phyloP scores from a whole-genome alignment of 2,113 vertebrate species.

The Felis catus region DNA sequence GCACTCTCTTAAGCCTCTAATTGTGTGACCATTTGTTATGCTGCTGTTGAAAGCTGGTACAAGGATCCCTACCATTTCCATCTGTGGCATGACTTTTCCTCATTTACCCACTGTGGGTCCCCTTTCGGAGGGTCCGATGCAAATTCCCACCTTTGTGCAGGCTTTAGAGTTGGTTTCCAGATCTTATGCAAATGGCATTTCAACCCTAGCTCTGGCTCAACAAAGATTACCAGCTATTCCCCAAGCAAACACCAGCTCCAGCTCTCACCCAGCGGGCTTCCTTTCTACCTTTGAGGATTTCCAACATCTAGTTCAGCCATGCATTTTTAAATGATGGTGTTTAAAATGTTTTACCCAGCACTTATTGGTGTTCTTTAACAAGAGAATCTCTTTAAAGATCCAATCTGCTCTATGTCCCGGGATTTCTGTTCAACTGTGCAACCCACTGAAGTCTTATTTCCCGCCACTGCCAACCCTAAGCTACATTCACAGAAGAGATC shows the following conservation, averaged over 20 bases:
- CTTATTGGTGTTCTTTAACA: neutral
- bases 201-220: neutral
- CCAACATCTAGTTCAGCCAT: neutral
- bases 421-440: neutral
- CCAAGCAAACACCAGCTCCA: neutral
- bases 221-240: neutral
- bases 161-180: neutral
- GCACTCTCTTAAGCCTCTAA: neutral
- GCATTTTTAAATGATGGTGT: neutral
- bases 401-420: neutral
- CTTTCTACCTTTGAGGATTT: neutral
- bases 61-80: neutral
- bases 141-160: neutral
- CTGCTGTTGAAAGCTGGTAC: neutral
- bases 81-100: neutral
- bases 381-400: neutral
- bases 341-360: neutral
- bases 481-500: neutral
- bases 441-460: neutral
- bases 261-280: neutral
- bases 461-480: neutral
- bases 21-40: neutral
- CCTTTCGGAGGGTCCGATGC: neutral
- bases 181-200: neutral
- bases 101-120: neutral